These are phyloP conservation scores for Champsocephalus esox DNA, from an alignment of 2,797 vertebrate species.

Conservation along the genomic window DNA sequence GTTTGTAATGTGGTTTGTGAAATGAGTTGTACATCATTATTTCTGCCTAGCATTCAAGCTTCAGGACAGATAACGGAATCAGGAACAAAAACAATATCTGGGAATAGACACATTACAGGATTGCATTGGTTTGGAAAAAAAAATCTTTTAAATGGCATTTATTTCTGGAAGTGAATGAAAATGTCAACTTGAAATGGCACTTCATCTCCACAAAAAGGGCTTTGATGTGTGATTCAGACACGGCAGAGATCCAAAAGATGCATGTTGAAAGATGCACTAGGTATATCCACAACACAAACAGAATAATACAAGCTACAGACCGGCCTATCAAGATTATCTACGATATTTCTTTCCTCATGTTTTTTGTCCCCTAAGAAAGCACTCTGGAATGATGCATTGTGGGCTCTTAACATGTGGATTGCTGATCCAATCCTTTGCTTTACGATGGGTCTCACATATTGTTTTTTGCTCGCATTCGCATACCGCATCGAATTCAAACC, in stretches of 20 bases:
- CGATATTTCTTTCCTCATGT: neutral
- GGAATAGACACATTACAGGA: neutral
- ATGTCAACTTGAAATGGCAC: neutral
- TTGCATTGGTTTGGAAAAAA: neutral
- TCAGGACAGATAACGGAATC: neutral
- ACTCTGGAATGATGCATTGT: conserved; percentile 13
- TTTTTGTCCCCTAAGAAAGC: neutral
- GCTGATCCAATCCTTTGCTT: too few relatives aligned
- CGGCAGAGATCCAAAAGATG: neutral
- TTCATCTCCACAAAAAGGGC: neutral
- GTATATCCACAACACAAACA: neutral
- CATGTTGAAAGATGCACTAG: neutral
- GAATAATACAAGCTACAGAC: neutral
- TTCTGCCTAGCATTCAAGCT: neutral
- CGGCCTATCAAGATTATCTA: neutral
- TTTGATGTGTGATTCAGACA: neutral
- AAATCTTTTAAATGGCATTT: neutral
- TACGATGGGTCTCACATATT: too few relatives aligned
- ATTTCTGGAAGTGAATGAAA: neutral
- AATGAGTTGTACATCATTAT: neutral
- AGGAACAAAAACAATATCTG: neutral
- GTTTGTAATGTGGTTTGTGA: neutral
- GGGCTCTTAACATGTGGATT: conserved; percentile 2
- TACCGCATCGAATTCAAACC: too few relatives aligned
- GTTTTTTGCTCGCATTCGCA: too few relatives aligned